A percentile compares a stretch with the other conserved stretches of the same genome.
These are phyloP conservation scores for Drosophila simulans DNA, from an alignment of 1,140 invertebrate species.

Conservation along the genomic window DNA sequence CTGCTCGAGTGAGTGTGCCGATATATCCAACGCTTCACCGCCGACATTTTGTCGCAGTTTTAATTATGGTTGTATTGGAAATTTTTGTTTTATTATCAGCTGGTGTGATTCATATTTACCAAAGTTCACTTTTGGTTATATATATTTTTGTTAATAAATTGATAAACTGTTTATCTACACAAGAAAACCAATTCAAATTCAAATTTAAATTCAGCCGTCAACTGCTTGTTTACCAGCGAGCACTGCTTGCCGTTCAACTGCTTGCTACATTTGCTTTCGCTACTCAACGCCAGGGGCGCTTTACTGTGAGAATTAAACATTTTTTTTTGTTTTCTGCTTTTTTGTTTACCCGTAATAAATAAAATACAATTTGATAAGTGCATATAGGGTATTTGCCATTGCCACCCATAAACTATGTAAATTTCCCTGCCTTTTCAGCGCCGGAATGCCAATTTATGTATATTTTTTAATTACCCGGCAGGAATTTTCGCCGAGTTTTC, in stretches of 20 bases:
- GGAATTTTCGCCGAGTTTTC: constrained; percentile 23
- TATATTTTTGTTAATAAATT: background rate
- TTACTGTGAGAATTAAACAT: background rate
- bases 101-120: constrained; percentile 22
- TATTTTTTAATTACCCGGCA: constrained; percentile 55
- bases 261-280: background rate
- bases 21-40: constrained; percentile 86
- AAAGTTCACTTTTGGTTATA: background rate
- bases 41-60: constrained; percentile 86
- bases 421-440: constrained; percentile 26
- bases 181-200: background rate
- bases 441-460: constrained; percentile 37
- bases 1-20: constrained; percentile 84
- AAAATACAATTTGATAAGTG: too few species aligned
- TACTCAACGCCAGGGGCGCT: constrained; percentile 44
- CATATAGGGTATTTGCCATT: background rate
- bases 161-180: background rate
- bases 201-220: constrained; percentile 2
- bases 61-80: background rate
- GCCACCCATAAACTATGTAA: constrained; percentile 54
- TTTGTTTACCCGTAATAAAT: constrained; percentile 7
- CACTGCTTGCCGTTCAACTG: constrained; percentile 29
- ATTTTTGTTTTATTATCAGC: constrained; percentile 11
- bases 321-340: constrained; percentile 1
- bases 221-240: background rate